These are phyloP conservation scores for Acanthiza pusilla DNA, from an alignment of 2,797 vertebrate genomes.

Conservation along the genomic window DNA sequence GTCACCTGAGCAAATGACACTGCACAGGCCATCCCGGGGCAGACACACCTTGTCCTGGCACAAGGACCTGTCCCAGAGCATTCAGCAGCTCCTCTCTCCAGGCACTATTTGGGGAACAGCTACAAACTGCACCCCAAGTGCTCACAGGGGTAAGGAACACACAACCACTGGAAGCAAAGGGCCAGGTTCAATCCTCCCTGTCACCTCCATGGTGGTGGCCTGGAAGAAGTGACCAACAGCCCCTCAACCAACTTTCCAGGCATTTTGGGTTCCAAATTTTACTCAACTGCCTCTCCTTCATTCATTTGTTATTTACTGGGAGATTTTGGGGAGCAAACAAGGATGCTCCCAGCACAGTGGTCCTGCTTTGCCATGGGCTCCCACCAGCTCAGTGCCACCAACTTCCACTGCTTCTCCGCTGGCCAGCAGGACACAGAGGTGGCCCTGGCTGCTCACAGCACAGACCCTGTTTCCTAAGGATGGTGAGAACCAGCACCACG, in stretches of 20 bases:
- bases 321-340: accelerated
- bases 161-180: not conserved
- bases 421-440: not conserved
- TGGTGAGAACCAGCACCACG: accelerated
- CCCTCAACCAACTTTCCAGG: not conserved
- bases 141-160: accelerated
- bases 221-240: not conserved
- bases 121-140: not conserved
- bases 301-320: accelerated
- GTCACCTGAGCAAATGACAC: not conserved
- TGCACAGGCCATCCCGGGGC: accelerated
- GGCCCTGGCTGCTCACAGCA: accelerated
- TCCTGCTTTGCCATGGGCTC: not conserved
- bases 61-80: not conserved
- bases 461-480: not conserved
- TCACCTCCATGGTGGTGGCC: not conserved
- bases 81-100: not conserved
- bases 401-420: not conserved
- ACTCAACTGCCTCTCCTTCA: accelerated
- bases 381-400: not conserved
- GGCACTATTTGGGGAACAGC: accelerated
- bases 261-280: not conserved
- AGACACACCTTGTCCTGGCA: not conserved
- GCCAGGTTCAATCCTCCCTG: not conserved
- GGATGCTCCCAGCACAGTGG: not conserved